Conservation (phyloP, 2,888 invertebrate genomes). For the Ennomos quercinarius region DNA sequence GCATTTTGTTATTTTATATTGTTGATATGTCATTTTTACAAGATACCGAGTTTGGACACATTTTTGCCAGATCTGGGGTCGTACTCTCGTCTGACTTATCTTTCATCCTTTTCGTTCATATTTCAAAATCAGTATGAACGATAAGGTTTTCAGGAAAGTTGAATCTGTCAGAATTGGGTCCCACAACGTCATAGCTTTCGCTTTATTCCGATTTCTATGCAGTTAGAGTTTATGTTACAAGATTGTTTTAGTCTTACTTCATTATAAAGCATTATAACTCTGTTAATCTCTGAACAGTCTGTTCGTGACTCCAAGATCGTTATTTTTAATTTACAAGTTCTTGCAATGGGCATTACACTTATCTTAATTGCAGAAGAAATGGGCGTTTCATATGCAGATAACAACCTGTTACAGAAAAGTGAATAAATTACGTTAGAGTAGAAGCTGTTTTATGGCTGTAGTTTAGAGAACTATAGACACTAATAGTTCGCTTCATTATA, state of each 20-base stretch:
- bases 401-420: constrained; percentile 22
- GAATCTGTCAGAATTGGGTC: too few species aligned
- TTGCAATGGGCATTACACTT: constrained; percentile 46
- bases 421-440: constrained; percentile 4
- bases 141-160: too few species aligned
- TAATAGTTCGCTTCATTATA: neutral
- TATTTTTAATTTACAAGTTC: constrained; percentile 55
- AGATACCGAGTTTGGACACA: too few species aligned
- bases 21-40: too few species aligned
- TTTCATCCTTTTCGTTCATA: too few species aligned
- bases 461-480: neutral
- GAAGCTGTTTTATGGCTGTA: neutral
- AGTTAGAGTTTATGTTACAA: neutral
- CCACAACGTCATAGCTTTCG: too few species aligned
- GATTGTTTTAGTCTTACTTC: constrained; percentile 8
- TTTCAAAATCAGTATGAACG: too few species aligned
- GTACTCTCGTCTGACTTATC: too few species aligned
- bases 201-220: neutral
- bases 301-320: constrained; percentile 45
- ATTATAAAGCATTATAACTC: constrained; percentile 19
- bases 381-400: constrained; percentile 42
- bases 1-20: too few species aligned
- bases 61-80: neutral
- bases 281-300: constrained; percentile 26
- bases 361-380: constrained; percentile 53